These are phyloP conservation scores for Callinectes sapidus DNA, from an alignment of 2,888 invertebrate species.

Conservation along the genomic window DNA sequence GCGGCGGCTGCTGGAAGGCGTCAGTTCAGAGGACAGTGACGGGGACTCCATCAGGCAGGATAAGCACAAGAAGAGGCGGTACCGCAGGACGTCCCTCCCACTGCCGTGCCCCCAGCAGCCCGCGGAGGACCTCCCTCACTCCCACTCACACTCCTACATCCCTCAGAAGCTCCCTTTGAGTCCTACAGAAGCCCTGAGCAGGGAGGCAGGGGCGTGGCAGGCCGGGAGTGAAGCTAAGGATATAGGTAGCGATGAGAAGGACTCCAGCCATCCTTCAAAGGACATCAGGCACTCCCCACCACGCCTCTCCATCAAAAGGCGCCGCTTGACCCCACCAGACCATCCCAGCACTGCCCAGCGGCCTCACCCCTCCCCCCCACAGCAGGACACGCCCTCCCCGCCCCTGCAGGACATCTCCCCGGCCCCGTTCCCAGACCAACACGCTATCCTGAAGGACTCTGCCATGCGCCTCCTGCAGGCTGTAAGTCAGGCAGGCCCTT, in stretches of 20 bases:
- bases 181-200: not conserved
- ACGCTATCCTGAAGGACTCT: conserved; percentile 49
- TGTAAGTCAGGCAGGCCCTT: conserved; percentile 56
- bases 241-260: not conserved
- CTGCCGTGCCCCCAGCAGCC: conserved; percentile 9
- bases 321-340: not conserved
- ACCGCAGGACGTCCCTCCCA: conserved; percentile 48
- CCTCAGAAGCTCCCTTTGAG: not conserved
- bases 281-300: not conserved
- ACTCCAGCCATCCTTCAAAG: not conserved
- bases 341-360: not conserved
- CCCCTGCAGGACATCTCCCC: not conserved
- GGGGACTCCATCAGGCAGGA: conserved; percentile 47
- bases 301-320: not conserved
- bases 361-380: not conserved
- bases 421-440: not conserved
- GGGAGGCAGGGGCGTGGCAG: not conserved
- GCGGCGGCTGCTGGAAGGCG: conserved; percentile 52
- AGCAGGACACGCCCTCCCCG: not conserved
- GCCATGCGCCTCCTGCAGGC: conserved; percentile 50
- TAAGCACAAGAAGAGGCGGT: conserved; percentile 41
- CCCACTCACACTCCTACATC: not conserved
- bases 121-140: conserved; percentile 20
- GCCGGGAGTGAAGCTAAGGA: not conserved
- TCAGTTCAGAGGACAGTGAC: conserved; percentile 68